phyloP scores from a whole-genome alignment of 2,797 vertebrate species.

The Chelonia mydas region DNA sequence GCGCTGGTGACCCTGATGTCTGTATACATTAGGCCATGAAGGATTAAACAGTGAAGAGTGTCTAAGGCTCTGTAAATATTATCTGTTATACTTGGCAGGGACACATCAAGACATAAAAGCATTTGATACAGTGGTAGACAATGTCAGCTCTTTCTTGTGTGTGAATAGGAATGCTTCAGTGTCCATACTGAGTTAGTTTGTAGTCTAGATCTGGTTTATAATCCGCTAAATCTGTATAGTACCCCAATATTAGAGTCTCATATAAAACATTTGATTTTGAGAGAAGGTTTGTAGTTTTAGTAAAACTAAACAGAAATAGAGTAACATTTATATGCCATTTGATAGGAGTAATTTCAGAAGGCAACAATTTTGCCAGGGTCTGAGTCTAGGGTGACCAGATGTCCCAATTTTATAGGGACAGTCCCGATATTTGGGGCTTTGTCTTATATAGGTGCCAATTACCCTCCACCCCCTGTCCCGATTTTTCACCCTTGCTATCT shows the following conservation, averaged over 20 bases:
- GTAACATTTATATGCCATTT: not conserved
- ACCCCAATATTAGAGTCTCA: not conserved
- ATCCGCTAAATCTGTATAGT: not conserved
- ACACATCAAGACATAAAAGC: not conserved
- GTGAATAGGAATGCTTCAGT: not conserved
- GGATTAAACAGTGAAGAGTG: accelerated
- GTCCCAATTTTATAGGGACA: too few species aligned
- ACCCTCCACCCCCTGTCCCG: too few species aligned
- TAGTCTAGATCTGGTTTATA: not conserved
- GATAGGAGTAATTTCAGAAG: not conserved
- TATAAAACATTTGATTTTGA: not conserved
- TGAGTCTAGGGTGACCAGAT: not conserved
- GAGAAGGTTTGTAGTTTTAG: not conserved
- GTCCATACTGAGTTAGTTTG: not conserved
- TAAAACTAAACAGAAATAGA: not conserved
- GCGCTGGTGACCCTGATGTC: not conserved
- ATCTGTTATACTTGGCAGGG: slow-evolving; percentile 19
- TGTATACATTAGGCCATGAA: not conserved
- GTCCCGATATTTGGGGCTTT: too few species aligned
- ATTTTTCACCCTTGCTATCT: too few species aligned
- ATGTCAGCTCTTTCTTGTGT: not conserved
- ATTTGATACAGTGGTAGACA: not conserved
- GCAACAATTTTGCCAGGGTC: not conserved
- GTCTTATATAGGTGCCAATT: too few species aligned
- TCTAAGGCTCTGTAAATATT: not conserved